phyloP scores from a whole-genome alignment of 2,888 invertebrate species.

The Dendrolimus pini region DNA sequence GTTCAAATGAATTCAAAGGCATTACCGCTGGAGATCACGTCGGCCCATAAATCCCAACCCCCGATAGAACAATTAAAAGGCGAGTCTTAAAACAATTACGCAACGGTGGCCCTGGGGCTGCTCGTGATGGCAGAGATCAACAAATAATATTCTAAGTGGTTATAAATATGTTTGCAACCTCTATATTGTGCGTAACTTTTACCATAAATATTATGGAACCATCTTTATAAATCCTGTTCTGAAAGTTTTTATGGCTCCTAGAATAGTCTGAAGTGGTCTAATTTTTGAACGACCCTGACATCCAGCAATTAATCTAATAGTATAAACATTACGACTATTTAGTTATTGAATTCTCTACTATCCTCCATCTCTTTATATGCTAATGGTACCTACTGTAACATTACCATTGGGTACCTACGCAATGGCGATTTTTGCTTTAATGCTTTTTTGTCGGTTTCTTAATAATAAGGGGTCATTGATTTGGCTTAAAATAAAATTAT shows the following conservation, averaged over 20 bases:
- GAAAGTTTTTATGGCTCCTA: background rate
- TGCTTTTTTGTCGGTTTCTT: too few relatives aligned
- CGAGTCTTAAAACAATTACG: conserved; percentile 75
- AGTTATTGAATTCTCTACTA: too few relatives aligned
- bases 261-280: background rate
- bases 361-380: too few relatives aligned
- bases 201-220: background rate
- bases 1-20: conserved; percentile 65
- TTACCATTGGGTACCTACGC: too few relatives aligned
- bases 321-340: too few relatives aligned
- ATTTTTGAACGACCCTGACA: background rate
- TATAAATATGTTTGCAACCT: background rate
- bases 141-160: conserved; percentile 11
- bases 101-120: conserved; percentile 60
- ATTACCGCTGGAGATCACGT: conserved; percentile 67
- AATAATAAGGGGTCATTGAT: too few relatives aligned
- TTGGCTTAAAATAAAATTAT: too few relatives aligned
- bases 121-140: conserved; percentile 51
- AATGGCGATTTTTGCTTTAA: too few relatives aligned
- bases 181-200: background rate
- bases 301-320: too few relatives aligned
- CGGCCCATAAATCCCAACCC: conserved; percentile 65
- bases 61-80: conserved; percentile 76
- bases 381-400: too few relatives aligned
- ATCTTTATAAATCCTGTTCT: background rate